A percentile compares a stretch with the other conserved stretches of the same genome.
phyloP scores from a whole-genome alignment of 2,797 vertebrate genomes.

The Atherinosoma microstoma region DNA sequence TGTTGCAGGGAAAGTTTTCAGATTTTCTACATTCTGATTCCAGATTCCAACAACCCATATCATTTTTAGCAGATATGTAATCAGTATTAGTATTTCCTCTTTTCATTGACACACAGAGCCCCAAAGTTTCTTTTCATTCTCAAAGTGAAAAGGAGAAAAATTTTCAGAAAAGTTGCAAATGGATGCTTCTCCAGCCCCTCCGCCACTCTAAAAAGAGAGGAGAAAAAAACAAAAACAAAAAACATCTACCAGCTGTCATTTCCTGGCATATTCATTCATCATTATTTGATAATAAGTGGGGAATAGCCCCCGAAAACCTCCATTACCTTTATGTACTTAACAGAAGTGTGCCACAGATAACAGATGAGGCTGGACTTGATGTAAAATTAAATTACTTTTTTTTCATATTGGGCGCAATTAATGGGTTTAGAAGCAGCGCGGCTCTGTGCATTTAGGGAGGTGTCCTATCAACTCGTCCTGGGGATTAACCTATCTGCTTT shows the following conservation, averaged over 20 bases:
- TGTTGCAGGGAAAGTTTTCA: constrained; percentile 4
- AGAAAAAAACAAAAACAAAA: constrained; percentile 37
- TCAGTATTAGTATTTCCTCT: not conserved
- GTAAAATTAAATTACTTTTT: constrained; percentile 78
- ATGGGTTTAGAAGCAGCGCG: constrained; percentile 68
- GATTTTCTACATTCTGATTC: not conserved
- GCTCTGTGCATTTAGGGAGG: constrained; percentile 71
- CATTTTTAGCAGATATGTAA: not conserved
- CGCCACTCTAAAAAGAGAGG: not conserved
- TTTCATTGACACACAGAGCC: not conserved
- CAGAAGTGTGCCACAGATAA: constrained; percentile 80
- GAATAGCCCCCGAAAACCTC: constrained; percentile 81
- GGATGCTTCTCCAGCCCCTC: constrained; percentile 52
- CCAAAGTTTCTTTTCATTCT: constrained; percentile 49
- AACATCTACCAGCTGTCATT: constrained; percentile 86
- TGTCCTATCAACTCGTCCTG: constrained; percentile 73
- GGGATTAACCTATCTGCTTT: constrained; percentile 78
- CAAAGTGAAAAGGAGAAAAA: constrained; percentile 64
- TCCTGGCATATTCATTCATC: constrained; percentile 83
- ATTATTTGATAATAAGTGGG: constrained; percentile 86
- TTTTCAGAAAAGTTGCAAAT: constrained; percentile 72
- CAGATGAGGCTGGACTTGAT: constrained; percentile 75
- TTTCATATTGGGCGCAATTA: constrained; percentile 79
- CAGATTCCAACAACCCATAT: not conserved
- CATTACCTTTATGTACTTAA: constrained; percentile 79